Evolutionary conservation across 2,888 invertebrate genomes (phyloP).

Genomic region (Drosophila subsilvestris): DNA sequence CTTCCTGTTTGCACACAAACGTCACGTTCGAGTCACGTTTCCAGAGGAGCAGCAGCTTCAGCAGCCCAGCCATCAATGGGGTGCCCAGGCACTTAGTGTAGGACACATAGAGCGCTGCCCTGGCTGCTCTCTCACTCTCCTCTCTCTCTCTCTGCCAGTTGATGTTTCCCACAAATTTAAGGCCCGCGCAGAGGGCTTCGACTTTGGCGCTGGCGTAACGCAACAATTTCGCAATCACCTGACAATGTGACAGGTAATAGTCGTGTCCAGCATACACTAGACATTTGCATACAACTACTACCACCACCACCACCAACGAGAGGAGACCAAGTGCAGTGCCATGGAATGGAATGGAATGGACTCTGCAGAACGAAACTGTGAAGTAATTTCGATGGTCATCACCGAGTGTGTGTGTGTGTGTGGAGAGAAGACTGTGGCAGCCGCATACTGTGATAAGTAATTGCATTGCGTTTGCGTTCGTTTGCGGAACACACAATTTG

Average conservation of each 20-base stretch:
- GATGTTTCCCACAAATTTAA: slow-evolving; percentile 79
- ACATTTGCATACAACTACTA: slow-evolving; percentile 66
- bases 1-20: slow-evolving; percentile 78
- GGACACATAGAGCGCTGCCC: neutral
- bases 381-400: slow-evolving; percentile 66
- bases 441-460: slow-evolving; percentile 79
- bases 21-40: slow-evolving; percentile 80
- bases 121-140: slow-evolving; percentile 44
- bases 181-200: slow-evolving; percentile 42
- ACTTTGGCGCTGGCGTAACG: slow-evolving; percentile 68
- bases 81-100: slow-evolving; percentile 42
- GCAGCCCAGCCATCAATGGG: slow-evolving; percentile 52
- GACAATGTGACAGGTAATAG: slow-evolving; percentile 82
- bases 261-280: slow-evolving; percentile 69
- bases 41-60: slow-evolving; percentile 38
- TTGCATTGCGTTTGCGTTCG: slow-evolving; percentile 66
- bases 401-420: neutral
- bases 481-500: slow-evolving; percentile 51
- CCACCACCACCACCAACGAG: neutral
- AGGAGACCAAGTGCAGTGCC: neutral
- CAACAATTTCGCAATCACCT: slow-evolving; percentile 82
- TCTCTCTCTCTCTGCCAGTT: too few relatives aligned
- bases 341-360: slow-evolving; percentile 29
- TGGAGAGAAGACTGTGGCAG: slow-evolving; percentile 39
- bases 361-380: slow-evolving; percentile 39